Evolutionary conservation across 2,888 invertebrate genomes (phyloP), one percentile per base, ranked within the genome.

Genomic region (Drosophila peninsularis): DNA sequence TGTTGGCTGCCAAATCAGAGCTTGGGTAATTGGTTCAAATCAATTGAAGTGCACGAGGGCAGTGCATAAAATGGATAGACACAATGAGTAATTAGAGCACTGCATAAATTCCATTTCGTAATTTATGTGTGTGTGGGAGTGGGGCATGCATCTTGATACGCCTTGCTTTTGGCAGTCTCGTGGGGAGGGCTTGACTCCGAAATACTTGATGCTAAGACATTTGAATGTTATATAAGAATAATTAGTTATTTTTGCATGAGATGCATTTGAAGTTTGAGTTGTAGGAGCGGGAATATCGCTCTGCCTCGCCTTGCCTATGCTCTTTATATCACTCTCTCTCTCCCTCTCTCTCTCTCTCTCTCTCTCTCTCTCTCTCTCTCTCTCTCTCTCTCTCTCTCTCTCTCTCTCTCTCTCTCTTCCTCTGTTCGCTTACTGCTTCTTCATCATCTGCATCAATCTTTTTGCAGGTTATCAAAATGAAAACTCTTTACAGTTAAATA

Each of bases 21-120:
- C 53, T 61, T 60, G 53, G 27, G n/a, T 71, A 76, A 76, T 64
- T 73, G 71, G 36, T 17, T 56, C 55, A 71, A 56, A 34, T 42
- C 64, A 61, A 53, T 71, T 60, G 39, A 30, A 52, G 57, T 45
- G 57, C 37, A 50, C 14, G 44, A 9, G 1, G 17, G 17, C 37
- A 54, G 17, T 50, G 11, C 37, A 45, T 21, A 17, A 37, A 32
- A 65, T 36, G 10, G 5, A 44, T 24, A 34, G 21, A 44, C 42
- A 36, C 57, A 57, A 14, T 50, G 30, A 66, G 32, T 11, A 50
- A 66, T 56, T 66, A 44, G 36, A 42, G 36, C 36, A 42, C 13
- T 41, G 39, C 24, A 64, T 19, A 50, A 50, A 49, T 41, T 47
- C 2, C 10, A 27, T 1, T 2, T 42, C 5, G 21, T 13, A 14